Percentiles rank a stretch among this genome's conserved stretches.
Evolutionary conservation across 2,113 vertebrate genomes (phyloP).

Genomic region (Haliaeetus leucogaster): DNA sequence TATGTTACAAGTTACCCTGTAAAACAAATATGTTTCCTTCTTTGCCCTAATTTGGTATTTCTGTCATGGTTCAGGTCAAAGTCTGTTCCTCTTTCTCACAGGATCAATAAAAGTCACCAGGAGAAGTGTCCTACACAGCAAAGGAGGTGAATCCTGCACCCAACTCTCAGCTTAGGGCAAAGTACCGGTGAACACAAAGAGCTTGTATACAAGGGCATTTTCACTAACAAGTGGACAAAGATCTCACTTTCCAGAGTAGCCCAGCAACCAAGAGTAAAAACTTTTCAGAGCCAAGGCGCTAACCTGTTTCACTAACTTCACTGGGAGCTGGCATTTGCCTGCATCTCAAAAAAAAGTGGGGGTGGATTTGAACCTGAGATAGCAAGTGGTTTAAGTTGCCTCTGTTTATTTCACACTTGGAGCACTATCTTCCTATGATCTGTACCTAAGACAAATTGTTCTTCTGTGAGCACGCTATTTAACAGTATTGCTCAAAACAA

Average conservation of each 20-base stretch:
- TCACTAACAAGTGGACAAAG: background rate
- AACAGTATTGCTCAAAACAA: background rate
- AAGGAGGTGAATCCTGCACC: background rate
- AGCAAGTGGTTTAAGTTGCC: background rate
- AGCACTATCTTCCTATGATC: background rate
- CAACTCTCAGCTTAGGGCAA: background rate
- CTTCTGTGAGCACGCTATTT: background rate
- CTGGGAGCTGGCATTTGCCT: background rate
- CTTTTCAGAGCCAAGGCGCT: background rate
- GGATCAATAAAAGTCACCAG: background rate
- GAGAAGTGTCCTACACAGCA: background rate
- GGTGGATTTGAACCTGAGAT: background rate
- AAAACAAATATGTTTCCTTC: background rate
- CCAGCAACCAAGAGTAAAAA: background rate
- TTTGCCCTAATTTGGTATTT: background rate
- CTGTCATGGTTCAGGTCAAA: background rate
- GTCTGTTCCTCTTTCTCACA: background rate
- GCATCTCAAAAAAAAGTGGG: background rate
- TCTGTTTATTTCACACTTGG: background rate
- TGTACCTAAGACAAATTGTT: background rate
- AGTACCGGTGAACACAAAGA: background rate
- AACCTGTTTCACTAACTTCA: background rate
- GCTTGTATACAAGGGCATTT: background rate
- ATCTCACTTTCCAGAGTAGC: background rate
- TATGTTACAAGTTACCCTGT: background rate